phyloP scores from a whole-genome alignment of 2,888 invertebrate species.

The Notocelia uddmanniana region DNA sequence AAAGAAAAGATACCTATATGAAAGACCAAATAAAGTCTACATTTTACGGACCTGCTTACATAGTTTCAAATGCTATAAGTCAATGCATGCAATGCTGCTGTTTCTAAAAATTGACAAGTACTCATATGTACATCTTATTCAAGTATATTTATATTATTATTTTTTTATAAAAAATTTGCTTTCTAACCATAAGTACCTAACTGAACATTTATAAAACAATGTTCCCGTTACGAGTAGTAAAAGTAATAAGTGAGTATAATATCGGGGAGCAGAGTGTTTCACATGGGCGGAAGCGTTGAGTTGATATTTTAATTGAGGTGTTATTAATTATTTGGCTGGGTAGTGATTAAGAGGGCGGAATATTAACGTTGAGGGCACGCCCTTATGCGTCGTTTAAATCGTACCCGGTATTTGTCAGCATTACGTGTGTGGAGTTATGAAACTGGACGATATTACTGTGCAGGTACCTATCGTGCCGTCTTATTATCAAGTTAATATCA shows the following conservation, averaged over 20 bases:
- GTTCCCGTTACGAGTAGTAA: conserved; percentile 15
- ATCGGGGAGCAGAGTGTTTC: conserved; percentile 56
- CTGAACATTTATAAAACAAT: neutral
- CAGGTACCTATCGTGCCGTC: conserved; percentile 65
- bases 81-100: no score
- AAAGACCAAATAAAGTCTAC: neutral
- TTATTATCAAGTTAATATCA: conserved; percentile 54
- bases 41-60: neutral
- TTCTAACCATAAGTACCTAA: no score
- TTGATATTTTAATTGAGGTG: conserved; percentile 82
- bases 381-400: conserved; percentile 66
- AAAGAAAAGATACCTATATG: neutral
- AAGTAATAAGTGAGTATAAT: conserved; percentile 12
- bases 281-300: conserved; percentile 72
- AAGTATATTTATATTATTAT: no score
- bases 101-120: no score
- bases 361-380: conserved; percentile 71
- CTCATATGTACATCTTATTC: no score
- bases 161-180: no score
- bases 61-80: no score
- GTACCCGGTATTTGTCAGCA: conserved; percentile 56
- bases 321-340: conserved; percentile 79
- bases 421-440: conserved; percentile 51
- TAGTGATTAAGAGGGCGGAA: conserved; percentile 80
- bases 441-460: conserved; percentile 48